A percentile compares a stretch with the other conserved stretches of the same genome.
Conservation (phyloP, 2,113 vertebrate genomes). For the Connochaetes taurinus region DNA sequence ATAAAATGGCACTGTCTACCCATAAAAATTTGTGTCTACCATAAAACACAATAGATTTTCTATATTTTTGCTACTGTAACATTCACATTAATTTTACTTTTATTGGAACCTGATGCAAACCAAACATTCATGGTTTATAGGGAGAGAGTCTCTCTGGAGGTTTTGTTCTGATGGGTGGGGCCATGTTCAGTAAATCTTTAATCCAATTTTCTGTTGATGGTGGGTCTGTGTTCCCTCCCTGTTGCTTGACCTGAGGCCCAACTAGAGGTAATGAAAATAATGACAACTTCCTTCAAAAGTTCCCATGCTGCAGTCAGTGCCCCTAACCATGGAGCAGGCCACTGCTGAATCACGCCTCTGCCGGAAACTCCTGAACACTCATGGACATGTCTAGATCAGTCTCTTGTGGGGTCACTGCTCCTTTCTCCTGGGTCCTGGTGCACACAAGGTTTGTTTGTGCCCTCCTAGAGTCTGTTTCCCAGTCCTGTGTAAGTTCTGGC, state of each 20-base stretch:
- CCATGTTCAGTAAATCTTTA: neutral
- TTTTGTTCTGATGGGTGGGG: neutral
- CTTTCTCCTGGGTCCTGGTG: neutral
- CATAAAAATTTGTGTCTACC: neutral
- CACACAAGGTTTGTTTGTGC: neutral
- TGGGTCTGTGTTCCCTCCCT: neutral
- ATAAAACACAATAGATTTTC: neutral
- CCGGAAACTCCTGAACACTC: neutral
- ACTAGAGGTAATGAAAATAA: neutral
- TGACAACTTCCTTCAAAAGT: neutral
- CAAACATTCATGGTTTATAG: neutral
- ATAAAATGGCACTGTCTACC: neutral
- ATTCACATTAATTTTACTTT: neutral
- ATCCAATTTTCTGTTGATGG: neutral
- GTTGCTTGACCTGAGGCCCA: neutral
- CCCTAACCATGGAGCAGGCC: neutral
- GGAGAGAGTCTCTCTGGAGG: neutral
- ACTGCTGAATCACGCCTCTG: neutral
- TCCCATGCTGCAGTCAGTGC: neutral
- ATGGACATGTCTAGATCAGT: neutral
- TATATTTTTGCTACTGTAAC: neutral
- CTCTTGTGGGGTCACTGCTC: neutral
- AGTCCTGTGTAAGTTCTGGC: neutral
- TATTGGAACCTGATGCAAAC: neutral
- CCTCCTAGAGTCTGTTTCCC: neutral